Percentiles rank a stretch among this genome's conserved stretches.
phyloP scores from a whole-genome alignment of 2,113 vertebrate species.

The Cottus gobio region DNA sequence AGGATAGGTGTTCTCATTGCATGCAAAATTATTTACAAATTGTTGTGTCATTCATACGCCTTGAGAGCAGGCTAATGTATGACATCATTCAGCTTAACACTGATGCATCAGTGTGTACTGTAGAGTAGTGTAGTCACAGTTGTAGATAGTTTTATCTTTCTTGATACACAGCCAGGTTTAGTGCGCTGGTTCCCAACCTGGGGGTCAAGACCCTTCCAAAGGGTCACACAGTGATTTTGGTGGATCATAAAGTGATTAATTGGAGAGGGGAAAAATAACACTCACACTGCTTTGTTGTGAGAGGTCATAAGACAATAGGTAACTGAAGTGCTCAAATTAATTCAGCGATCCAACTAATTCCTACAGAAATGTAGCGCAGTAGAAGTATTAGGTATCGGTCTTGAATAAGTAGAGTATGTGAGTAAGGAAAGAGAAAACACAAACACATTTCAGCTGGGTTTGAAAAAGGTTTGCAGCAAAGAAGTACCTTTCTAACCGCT shows the following conservation, averaged over 20 bases:
- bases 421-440: not conserved
- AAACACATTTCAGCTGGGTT: slow-evolving; percentile 2
- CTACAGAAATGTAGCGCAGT: not conserved
- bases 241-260: not conserved
- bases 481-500: slow-evolving; percentile 4
- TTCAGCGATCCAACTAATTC: not conserved
- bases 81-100: not conserved
- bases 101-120: not conserved
- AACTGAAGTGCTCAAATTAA: not conserved
- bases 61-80: not conserved
- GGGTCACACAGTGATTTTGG: not conserved
- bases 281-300: not conserved
- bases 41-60: not conserved
- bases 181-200: not conserved
- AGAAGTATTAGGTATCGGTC: not conserved
- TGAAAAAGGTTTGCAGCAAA: slow-evolving; percentile 14
- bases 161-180: not conserved
- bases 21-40: not conserved
- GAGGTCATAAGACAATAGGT: not conserved
- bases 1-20: not conserved
- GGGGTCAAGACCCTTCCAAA: not conserved
- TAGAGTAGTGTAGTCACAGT: not conserved
- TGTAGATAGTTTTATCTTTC: not conserved
- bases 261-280: not conserved
- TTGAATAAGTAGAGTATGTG: not conserved